phyloP scores from a whole-genome alignment of 2,797 vertebrate species.

The Knipowitschia caucasica region DNA sequence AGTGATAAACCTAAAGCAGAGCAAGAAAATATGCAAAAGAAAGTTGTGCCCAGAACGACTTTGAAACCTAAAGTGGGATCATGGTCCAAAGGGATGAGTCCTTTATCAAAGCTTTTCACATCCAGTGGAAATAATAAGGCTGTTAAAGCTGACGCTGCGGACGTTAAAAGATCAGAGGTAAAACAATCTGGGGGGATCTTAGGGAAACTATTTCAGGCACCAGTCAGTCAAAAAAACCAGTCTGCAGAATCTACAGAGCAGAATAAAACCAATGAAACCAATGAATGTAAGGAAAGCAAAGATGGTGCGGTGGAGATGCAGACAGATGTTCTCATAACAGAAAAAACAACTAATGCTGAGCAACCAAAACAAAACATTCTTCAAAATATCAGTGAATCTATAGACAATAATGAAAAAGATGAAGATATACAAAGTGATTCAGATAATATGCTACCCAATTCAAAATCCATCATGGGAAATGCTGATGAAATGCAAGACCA shows the following conservation, averaged over 20 bases:
- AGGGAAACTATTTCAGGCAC: slow-evolving; percentile 64
- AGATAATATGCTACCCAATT: background rate
- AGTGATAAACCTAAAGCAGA: slow-evolving; percentile 20
- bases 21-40: slow-evolving; percentile 30
- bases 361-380: slow-evolving; percentile 2
- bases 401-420: background rate
- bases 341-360: background rate
- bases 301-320: slow-evolving; percentile 18
- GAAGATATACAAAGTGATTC: background rate
- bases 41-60: slow-evolving; percentile 35
- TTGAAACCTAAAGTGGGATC: slow-evolving; percentile 60
- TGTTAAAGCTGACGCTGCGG: slow-evolving; percentile 48
- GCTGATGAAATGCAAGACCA: background rate
- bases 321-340: background rate
- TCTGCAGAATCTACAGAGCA: slow-evolving; percentile 5
- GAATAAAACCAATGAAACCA: slow-evolving; percentile 12
- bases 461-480: background rate
- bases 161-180: slow-evolving; percentile 59
- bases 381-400: background rate
- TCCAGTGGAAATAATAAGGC: slow-evolving; percentile 57
- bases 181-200: slow-evolving; percentile 63
- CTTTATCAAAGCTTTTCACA: slow-evolving; percentile 72
- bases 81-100: slow-evolving; percentile 73
- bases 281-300: slow-evolving; percentile 9
- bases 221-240: slow-evolving; percentile 48